A percentile compares a stretch with the other conserved stretches of the same genome.
Evolutionary conservation across 1,140 invertebrate genomes (phyloP).

Genomic region (Stenopsyche tienmushanensis): DNA sequence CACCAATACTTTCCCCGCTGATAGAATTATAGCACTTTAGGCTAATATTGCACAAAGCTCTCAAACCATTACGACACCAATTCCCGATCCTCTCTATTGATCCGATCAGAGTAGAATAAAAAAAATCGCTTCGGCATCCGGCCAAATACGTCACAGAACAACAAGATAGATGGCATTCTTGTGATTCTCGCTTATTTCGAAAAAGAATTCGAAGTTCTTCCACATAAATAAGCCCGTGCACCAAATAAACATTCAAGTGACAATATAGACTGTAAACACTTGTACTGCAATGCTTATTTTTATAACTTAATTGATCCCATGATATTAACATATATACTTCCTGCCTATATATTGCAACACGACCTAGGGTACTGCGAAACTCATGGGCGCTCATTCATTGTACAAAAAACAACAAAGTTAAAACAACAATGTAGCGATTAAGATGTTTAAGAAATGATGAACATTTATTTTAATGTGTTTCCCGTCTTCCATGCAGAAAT

Average conservation of each 20-base stretch:
- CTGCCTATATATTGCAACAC: too few relatives aligned
- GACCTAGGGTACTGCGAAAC: too few relatives aligned
- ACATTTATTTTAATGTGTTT: too few relatives aligned
- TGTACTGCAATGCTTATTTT: conserved; percentile 19
- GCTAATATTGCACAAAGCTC: not conserved
- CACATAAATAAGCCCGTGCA: conserved; percentile 21
- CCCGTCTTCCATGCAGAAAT: too few relatives aligned
- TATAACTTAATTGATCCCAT: conserved; percentile 11
- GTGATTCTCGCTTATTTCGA: conserved; percentile 19
- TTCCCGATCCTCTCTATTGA: not conserved
- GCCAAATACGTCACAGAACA: conserved; percentile 25
- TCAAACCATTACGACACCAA: too few relatives aligned
- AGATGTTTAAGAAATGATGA: too few relatives aligned
- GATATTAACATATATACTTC: too few relatives aligned
- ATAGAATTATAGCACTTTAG: not conserved
- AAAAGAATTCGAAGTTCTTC: conserved; percentile 19
- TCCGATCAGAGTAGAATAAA: not conserved
- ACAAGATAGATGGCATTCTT: conserved; percentile 28
- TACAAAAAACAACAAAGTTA: too few relatives aligned
- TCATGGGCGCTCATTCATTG: too few relatives aligned
- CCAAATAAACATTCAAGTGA: conserved; percentile 27
- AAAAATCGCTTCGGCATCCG: conserved; percentile 14
- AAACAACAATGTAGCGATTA: too few relatives aligned
- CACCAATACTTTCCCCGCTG: too few relatives aligned
- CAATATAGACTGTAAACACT: conserved; percentile 26